A percentile compares a stretch with the other conserved stretches of the same genome.
These are phyloP conservation scores for Orchesella cincta DNA, from an alignment of 1,140 invertebrate species.

Conservation along the genomic window DNA sequence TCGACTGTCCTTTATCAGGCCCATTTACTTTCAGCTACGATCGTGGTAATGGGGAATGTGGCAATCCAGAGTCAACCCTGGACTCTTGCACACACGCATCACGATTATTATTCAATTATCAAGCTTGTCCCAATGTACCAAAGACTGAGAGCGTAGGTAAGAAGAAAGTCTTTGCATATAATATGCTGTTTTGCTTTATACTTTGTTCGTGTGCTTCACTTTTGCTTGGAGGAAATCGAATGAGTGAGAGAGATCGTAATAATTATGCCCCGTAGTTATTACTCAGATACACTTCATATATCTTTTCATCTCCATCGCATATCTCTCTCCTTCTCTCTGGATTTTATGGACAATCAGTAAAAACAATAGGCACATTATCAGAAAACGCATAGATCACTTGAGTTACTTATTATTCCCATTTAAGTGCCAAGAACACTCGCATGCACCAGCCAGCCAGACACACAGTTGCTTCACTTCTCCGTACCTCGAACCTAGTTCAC, in stretches of 20 bases:
- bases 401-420: background rate
- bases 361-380: background rate
- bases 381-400: slow-evolving; percentile 21
- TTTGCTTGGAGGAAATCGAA: background rate
- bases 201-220: background rate
- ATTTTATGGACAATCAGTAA: background rate
- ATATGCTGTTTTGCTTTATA: too few species aligned
- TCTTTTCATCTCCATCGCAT: background rate
- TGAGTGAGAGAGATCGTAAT: too few species aligned
- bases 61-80: slow-evolving; percentile 71
- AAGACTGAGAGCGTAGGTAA: slow-evolving; percentile 66
- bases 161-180: slow-evolving; percentile 1
- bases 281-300: background rate
- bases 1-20: slow-evolving; percentile 57
- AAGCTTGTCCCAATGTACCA: slow-evolving; percentile 83
- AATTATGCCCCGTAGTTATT: background rate
- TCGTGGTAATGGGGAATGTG: slow-evolving; percentile 73
- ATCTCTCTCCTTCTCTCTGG: background rate
- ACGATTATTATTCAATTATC: slow-evolving; percentile 77
- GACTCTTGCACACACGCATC: slow-evolving; percentile 80
- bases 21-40: slow-evolving; percentile 63
- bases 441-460: background rate
- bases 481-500: too few species aligned
- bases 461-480: background rate
- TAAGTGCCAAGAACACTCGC: slow-evolving; percentile 7